Evolutionary conservation across 2,113 vertebrate genomes (phyloP).

Genomic region (Mastomys natalensis): DNA sequence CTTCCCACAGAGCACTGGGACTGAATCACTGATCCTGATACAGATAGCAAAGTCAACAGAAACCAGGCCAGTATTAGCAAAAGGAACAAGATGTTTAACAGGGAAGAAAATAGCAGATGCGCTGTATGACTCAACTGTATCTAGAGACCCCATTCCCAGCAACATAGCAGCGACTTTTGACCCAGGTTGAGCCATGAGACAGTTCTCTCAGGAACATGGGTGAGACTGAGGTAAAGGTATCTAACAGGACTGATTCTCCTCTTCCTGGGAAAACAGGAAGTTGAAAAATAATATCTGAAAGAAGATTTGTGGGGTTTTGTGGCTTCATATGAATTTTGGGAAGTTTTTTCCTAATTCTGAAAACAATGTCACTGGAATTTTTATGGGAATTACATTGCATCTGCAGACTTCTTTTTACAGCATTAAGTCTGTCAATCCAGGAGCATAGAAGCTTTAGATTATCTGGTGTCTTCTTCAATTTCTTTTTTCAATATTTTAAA

Average conservation of each 20-base stretch:
- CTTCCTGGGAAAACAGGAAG: neutral
- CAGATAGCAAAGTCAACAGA: slow-evolving; percentile 11
- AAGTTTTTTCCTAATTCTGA: neutral
- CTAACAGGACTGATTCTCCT: neutral
- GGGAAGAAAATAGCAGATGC: slow-evolving; percentile 11
- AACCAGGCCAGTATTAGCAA: neutral
- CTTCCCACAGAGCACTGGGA: neutral
- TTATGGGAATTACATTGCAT: neutral
- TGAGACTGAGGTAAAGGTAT: neutral
- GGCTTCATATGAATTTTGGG: neutral
- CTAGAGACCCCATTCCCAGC: neutral
- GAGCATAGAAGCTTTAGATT: neutral
- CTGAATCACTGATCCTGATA: neutral
- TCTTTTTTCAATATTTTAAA: neutral
- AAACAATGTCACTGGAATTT: no score
- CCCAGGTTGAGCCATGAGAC: neutral
- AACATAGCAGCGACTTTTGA: slow-evolving; percentile 8
- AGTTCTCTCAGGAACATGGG: neutral
- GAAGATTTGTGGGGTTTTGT: neutral
- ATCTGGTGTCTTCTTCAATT: neutral
- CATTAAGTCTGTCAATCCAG: neutral
- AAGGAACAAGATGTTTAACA: slow-evolving; percentile 8
- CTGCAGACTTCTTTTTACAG: neutral
- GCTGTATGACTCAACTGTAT: slow-evolving; percentile 18
- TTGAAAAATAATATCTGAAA: slow-evolving; percentile 35